Evolutionary conservation across 2,113 vertebrate species (phyloP).

Genomic region (Poeciliopsis retropinna): DNA sequence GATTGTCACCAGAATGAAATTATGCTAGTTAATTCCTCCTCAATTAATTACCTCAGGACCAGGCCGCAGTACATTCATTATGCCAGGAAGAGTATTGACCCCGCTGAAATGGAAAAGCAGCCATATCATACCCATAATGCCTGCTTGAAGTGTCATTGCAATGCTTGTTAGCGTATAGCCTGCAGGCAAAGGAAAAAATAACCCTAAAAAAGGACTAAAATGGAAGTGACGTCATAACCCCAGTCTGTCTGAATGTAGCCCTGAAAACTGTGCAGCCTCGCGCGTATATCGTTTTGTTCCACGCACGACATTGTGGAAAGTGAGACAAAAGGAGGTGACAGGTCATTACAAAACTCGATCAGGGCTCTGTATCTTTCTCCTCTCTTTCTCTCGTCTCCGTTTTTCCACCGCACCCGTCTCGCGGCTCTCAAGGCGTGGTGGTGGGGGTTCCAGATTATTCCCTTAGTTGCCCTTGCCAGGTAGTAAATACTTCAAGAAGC

Average conservation of each 20-base stretch:
- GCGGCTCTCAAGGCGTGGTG: slow-evolving; percentile 22
- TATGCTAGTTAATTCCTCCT: slow-evolving; percentile 80
- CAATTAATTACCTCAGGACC: slow-evolving; percentile 79
- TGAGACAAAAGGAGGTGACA: slow-evolving; percentile 53
- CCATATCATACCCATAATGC: slow-evolving; percentile 43
- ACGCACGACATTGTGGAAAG: slow-evolving; percentile 20
- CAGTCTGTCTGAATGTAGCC: slow-evolving; percentile 6
- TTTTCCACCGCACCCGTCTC: slow-evolving; percentile 5
- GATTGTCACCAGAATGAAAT: slow-evolving; percentile 79
- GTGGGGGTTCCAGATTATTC: slow-evolving; percentile 47
- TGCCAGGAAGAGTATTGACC: slow-evolving; percentile 56
- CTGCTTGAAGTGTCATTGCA: neutral
- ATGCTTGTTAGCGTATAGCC: slow-evolving; percentile 1
- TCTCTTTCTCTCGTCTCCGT: neutral
- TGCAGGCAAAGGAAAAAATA: neutral
- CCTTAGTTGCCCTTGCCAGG: slow-evolving; percentile 53
- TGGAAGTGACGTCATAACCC: slow-evolving; percentile 20
- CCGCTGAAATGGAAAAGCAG: slow-evolving; percentile 28
- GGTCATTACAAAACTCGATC: slow-evolving; percentile 54
- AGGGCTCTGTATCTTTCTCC: slow-evolving; percentile 29
- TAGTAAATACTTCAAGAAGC: slow-evolving; percentile 67
- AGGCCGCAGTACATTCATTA: slow-evolving; percentile 73
- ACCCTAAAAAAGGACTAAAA: neutral
- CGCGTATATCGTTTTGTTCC: slow-evolving; percentile 20
- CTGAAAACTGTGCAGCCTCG: neutral